Conservation (phyloP, 2,888 invertebrate species). For the Branchipolynoe longqiensis region DNA sequence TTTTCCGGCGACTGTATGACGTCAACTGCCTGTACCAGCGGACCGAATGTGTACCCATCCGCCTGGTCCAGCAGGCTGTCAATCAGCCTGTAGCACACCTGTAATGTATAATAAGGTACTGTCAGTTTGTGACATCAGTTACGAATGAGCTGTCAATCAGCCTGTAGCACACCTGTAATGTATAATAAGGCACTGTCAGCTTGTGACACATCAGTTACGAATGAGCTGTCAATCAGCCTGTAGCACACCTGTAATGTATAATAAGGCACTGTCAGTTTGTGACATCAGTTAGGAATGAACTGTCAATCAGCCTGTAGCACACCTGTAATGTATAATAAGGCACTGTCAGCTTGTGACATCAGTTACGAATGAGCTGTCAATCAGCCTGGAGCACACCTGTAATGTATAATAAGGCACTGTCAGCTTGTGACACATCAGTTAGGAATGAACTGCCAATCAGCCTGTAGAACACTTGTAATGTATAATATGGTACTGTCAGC, state of each 20-base stretch:
- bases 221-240: not conserved
- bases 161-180: no score
- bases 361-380: not conserved
- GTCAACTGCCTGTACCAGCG: slow-evolving; percentile 83
- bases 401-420: no score
- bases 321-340: not conserved
- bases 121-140: no score
- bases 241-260: not conserved
- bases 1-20: slow-evolving; percentile 89
- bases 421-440: no score
- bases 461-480: not conserved
- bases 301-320: not conserved
- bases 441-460: not conserved
- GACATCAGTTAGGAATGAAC: no score
- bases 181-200: no score
- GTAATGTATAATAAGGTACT: no score
- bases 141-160: no score
- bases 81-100: slow-evolving; percentile 89
- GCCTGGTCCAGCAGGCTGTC: slow-evolving; percentile 87
- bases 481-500: no score
- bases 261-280: no score
- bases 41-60: slow-evolving; percentile 73
- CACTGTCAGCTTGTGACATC: no score
- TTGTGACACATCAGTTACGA: no score
- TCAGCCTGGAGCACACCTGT: not conserved